Percentiles rank a stretch among this genome's conserved stretches.
These are phyloP conservation scores for Gastrophryne carolinensis DNA, from an alignment of 2,797 vertebrate species.

Conservation along the genomic window DNA sequence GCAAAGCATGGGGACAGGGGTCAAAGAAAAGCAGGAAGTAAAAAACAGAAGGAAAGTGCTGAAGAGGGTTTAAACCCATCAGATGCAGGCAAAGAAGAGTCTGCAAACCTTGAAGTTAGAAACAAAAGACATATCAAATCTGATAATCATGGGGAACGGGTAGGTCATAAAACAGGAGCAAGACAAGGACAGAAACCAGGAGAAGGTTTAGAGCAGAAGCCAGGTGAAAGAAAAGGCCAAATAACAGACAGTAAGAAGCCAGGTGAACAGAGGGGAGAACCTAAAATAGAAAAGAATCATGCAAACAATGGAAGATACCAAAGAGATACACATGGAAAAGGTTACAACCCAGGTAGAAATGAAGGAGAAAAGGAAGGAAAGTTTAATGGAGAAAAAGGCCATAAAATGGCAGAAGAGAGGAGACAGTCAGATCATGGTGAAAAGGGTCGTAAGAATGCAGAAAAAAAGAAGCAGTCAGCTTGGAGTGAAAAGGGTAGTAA, in stretches of 20 bases:
- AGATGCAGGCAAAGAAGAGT: background rate
- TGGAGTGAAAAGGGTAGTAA: background rate
- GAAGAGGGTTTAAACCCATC: background rate
- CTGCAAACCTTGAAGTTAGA: background rate
- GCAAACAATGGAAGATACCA: background rate
- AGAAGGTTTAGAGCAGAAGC: background rate
- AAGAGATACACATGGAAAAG: too few species aligned
- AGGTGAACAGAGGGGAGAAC: background rate
- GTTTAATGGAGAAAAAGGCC: background rate
- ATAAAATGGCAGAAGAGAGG: background rate
- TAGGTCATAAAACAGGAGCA: background rate
- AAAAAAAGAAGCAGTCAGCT: background rate
- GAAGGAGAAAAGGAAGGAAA: too few species aligned
- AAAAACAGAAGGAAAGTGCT: background rate
- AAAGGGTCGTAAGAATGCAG: background rate
- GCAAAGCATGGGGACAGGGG: background rate
- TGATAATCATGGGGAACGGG: background rate
- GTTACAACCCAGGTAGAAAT: too few species aligned
- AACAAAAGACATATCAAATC: background rate
- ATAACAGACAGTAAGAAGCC: background rate
- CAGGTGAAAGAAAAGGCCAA: background rate
- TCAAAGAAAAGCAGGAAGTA: background rate
- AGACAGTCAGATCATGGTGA: background rate
- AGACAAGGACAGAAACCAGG: background rate
- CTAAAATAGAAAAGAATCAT: background rate